These are phyloP conservation scores for Trisateles emortualis DNA, from an alignment of 2,888 invertebrate species.

Conservation along the genomic window DNA sequence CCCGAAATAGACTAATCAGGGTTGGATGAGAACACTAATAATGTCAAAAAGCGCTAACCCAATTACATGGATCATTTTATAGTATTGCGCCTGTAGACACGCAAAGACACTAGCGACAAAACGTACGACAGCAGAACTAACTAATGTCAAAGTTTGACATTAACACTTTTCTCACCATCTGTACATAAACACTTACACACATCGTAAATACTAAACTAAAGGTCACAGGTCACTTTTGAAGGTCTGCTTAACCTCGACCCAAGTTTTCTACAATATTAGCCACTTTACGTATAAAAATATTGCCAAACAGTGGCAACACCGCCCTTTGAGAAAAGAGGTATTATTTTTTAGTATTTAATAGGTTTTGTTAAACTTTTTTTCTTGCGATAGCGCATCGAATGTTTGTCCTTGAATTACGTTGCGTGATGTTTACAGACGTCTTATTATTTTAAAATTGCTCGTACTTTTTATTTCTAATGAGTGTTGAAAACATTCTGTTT, in stretches of 20 bases:
- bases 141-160: too few relatives aligned
- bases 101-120: too few relatives aligned
- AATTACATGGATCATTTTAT: too few relatives aligned
- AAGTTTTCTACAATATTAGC: conserved; percentile 25
- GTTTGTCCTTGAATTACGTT: conserved; percentile 23
- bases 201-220: conserved; percentile 23
- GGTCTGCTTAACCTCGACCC: conserved; percentile 35
- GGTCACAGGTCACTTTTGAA: conserved; percentile 30
- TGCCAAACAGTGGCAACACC: conserved; percentile 22
- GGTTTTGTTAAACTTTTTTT: conserved; percentile 18
- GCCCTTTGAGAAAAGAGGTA: conserved; percentile 15
- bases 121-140: too few relatives aligned
- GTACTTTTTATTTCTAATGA: not conserved
- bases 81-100: too few relatives aligned
- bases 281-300: conserved; percentile 30
- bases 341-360: conserved; percentile 4
- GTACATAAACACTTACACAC: conserved; percentile 20
- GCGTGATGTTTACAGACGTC: not conserved
- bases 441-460: not conserved
- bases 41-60: too few relatives aligned
- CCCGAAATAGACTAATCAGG: too few relatives aligned
- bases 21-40: too few relatives aligned
- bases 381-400: conserved; percentile 6
- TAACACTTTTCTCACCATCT: conserved; percentile 13
- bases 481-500: not conserved